phyloP scores from a whole-genome alignment of 2,113 vertebrate genomes.

The Cettia cetti region DNA sequence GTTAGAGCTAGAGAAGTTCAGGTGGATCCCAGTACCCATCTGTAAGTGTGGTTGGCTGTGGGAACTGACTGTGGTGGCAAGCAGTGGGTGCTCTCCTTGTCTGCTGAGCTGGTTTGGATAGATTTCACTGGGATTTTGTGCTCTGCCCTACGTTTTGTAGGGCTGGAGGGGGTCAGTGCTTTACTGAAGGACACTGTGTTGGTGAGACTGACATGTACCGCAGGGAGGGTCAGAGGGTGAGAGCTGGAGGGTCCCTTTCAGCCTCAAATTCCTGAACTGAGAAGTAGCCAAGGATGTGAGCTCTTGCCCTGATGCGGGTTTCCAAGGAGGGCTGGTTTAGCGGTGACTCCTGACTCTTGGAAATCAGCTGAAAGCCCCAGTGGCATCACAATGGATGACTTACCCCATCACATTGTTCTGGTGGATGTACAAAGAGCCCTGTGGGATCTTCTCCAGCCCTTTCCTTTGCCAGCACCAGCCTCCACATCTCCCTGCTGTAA shows the following conservation, averaged over 20 bases:
- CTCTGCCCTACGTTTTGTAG: rapidly evolving
- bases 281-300: not conserved
- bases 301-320: rapidly evolving
- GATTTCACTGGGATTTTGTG: not conserved
- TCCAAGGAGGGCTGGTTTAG: not conserved
- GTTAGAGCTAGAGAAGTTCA: not conserved
- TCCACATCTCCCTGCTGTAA: not conserved
- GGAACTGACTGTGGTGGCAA: not conserved
- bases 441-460: not conserved
- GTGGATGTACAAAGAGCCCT: not conserved
- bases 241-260: not conserved
- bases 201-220: not conserved
- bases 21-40: rapidly evolving
- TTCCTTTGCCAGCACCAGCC: not conserved
- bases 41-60: not conserved
- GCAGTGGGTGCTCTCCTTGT: not conserved
- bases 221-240: not conserved
- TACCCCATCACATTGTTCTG: rapidly evolving
- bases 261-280: not conserved
- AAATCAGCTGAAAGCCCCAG: not conserved
- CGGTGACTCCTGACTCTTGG: not conserved
- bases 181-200: not conserved
- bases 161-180: not conserved
- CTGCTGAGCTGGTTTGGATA: not conserved
- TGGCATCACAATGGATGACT: rapidly evolving